Percentiles rank a stretch among this genome's conserved stretches.
Conservation (phyloP, 2,113 vertebrate genomes). For the Sylvietta virens region DNA sequence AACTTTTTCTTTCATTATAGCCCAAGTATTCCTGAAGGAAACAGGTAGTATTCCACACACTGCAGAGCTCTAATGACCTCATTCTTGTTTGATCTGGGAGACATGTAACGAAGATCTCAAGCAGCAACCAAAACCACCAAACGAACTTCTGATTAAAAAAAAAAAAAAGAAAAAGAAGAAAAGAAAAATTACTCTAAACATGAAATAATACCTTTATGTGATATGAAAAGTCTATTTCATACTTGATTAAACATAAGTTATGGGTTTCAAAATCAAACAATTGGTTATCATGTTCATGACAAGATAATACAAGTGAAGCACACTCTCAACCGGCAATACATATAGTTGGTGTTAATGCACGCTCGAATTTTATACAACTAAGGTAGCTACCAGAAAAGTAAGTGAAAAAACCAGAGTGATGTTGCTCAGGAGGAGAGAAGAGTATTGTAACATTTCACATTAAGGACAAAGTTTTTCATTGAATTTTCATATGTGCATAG, state of each 20-base stretch:
- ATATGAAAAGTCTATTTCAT: background rate
- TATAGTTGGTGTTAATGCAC: background rate
- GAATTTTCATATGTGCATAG: background rate
- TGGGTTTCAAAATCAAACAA: background rate
- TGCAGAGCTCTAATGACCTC: background rate
- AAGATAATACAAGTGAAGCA: background rate
- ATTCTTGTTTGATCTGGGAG: background rate
- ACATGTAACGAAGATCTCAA: accelerated
- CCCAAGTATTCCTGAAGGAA: background rate
- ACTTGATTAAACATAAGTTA: background rate
- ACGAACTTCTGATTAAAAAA: background rate
- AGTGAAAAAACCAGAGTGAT: background rate
- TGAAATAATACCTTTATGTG: background rate
- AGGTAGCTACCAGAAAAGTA: background rate
- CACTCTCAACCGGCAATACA: background rate
- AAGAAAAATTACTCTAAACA: background rate
- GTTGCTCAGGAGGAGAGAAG: background rate
- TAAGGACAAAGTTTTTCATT: background rate
- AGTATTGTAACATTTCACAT: background rate
- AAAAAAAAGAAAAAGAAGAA: background rate
- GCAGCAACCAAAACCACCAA: background rate
- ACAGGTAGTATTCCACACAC: background rate
- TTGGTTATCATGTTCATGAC: background rate
- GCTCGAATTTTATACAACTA: background rate
- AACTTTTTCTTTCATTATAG: background rate